Evolutionary conservation across 2,888 invertebrate genomes (phyloP).

Genomic region (Ganaspis brasiliensis): DNA sequence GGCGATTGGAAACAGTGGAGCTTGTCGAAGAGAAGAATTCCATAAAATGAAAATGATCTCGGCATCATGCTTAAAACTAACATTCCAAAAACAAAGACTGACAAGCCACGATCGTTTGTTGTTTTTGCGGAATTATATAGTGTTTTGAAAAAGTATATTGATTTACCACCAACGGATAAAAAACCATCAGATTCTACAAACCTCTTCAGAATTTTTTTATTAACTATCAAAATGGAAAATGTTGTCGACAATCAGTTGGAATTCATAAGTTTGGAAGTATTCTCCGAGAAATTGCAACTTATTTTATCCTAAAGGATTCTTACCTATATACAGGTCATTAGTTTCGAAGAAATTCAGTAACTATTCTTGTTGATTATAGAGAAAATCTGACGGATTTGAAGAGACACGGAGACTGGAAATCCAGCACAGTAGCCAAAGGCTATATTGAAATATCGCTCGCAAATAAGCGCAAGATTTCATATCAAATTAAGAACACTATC

Average conservation of each 20-base stretch:
- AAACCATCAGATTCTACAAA: too few species aligned
- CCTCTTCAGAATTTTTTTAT: neutral
- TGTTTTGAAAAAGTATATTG: slow-evolving; percentile 1
- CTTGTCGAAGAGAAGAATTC: slow-evolving; percentile 27
- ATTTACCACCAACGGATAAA: neutral
- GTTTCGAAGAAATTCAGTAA: neutral
- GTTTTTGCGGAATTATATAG: neutral
- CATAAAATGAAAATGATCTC: neutral
- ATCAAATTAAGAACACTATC: neutral
- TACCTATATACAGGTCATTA: slow-evolving; percentile 7
- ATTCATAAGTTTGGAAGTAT: slow-evolving; percentile 26
- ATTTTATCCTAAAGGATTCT: neutral
- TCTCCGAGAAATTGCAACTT: slow-evolving; percentile 18
- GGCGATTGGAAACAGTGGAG: slow-evolving; percentile 4
- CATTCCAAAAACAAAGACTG: slow-evolving; percentile 31
- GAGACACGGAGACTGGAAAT: slow-evolving; percentile 17
- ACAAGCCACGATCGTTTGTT: slow-evolving; percentile 22
- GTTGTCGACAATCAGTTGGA: slow-evolving; percentile 3
- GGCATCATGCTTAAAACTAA: neutral
- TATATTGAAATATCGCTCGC: neutral
- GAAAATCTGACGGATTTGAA: neutral
- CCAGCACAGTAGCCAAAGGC: slow-evolving; percentile 12
- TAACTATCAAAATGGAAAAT: slow-evolving; percentile 6
- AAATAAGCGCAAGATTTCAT: neutral
- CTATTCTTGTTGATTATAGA: slow-evolving; percentile 3